phyloP scores from a whole-genome alignment of 2,113 vertebrate species.

The Australoheros scitulus region DNA sequence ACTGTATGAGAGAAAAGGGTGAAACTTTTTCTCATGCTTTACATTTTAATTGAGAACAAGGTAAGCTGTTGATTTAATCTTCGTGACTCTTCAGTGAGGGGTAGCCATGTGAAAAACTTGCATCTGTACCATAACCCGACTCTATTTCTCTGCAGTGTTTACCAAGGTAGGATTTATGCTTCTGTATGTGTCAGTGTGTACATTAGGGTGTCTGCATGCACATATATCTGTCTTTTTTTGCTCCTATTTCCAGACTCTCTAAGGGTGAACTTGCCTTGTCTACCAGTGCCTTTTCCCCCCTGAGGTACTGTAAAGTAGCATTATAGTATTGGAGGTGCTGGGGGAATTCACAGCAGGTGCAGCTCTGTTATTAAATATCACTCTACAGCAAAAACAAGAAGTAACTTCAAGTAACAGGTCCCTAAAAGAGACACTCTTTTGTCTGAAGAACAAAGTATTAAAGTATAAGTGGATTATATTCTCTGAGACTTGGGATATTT shows the following conservation, averaged over 20 bases:
- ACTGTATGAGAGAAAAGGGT: neutral
- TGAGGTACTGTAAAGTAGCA: slow-evolving; percentile 41
- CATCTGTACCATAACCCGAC: slow-evolving; percentile 33
- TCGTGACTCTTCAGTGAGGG: slow-evolving; percentile 25
- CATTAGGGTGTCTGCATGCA: neutral
- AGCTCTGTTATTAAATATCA: slow-evolving; percentile 39
- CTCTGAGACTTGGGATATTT: slow-evolving; percentile 23
- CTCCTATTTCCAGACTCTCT: slow-evolving; percentile 34
- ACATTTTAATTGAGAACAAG: slow-evolving; percentile 63
- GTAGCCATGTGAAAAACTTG: slow-evolving; percentile 43
- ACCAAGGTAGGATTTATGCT: slow-evolving; percentile 15
- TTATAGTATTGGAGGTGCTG: slow-evolving; percentile 16
- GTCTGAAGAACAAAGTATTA: slow-evolving; percentile 28
- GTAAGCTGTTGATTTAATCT: slow-evolving; percentile 61
- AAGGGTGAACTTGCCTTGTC: slow-evolving; percentile 42
- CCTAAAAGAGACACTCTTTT: slow-evolving; percentile 33
- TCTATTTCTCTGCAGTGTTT: slow-evolving; percentile 13
- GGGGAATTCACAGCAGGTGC: slow-evolving; percentile 51
- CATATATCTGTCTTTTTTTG: slow-evolving; percentile 20
- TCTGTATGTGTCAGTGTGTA: slow-evolving; percentile 7
- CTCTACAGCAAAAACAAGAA: slow-evolving; percentile 13
- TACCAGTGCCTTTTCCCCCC: slow-evolving; percentile 18
- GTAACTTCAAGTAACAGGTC: slow-evolving; percentile 44
- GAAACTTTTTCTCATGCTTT: slow-evolving; percentile 13
- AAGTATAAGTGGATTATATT: slow-evolving; percentile 13